Evolutionary conservation across 1,140 invertebrate genomes (phyloP), one percentile per base, ranked within the genome.

Genomic region (Hestina assimilis): DNA sequence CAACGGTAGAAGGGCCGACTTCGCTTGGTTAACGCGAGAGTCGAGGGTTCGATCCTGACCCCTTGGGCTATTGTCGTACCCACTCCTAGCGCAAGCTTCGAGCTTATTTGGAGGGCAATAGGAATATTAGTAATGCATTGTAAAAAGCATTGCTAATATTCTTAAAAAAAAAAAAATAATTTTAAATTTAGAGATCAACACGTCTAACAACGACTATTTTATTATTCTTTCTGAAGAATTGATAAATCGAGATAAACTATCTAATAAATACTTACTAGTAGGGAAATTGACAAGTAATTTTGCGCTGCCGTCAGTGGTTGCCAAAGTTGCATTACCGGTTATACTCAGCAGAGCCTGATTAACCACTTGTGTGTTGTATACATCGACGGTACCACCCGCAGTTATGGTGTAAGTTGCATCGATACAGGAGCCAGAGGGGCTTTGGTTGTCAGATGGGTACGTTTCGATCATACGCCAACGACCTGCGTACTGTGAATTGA

Each of bases 231-330:
- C n/a, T n/a, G n/a, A n/a, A n/a, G n/a, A n/a, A n/a, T n/a, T n/a
- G n/a, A n/a, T n/a, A n/a, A n/a, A n/a, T n/a, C n/a, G n/a, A n/a
- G 23, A 33, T 51, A 47, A 55, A 23, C 29, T 20, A 19, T 14
- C 48, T 7, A 9, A n/a, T n/a, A n/a, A n/a, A n/a, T n/a, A 66
- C 67, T 65, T 58, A 75, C 76, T 35, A 17, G 20, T 54, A 31
- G 79, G 74, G 68, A 82, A 83, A 11, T 63, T 73, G 4, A 85
- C 82, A 2, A 69, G 35, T 0, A 85, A n/a, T 28, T 72, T 81
- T 6, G 57, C 83, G 41, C 50, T 72, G 7, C 69, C 73, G 26
- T 78, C 71, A 23, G 20, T 60, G 1, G 50, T 64, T 5, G 61
- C 71, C 8, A 74, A 29, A 0, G 62, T 51, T 0, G 75, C 81